These are phyloP conservation scores for Columba guinea DNA, from an alignment of 2,797 vertebrate genomes.

Conservation along the genomic window DNA sequence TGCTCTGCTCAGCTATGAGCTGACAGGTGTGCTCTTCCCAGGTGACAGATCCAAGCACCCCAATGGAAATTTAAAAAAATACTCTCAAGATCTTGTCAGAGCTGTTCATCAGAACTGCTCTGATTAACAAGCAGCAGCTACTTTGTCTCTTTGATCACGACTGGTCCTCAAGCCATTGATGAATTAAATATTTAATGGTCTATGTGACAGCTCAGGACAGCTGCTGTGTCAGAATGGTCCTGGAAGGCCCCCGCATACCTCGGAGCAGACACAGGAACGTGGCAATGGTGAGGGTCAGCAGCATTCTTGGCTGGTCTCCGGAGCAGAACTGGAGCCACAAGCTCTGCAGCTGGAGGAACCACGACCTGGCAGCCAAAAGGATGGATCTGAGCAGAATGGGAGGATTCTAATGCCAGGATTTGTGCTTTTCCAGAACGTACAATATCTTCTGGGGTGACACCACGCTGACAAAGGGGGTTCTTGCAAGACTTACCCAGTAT, in stretches of 20 bases:
- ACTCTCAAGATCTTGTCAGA: conserved; percentile 25
- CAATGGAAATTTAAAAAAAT: neutral
- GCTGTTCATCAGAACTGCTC: neutral
- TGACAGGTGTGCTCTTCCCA: neutral
- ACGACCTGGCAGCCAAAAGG: neutral
- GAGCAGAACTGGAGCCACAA: neutral
- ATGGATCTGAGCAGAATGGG: neutral
- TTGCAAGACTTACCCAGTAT: neutral
- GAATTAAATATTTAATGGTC: conserved; percentile 27
- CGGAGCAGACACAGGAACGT: neutral
- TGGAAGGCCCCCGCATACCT: neutral
- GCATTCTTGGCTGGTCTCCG: neutral
- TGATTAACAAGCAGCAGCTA: conserved; percentile 28
- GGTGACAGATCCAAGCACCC: conserved; percentile 4
- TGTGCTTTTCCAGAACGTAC: neutral
- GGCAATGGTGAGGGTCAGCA: neutral
- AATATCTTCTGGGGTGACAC: neutral
- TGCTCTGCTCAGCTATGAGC: neutral
- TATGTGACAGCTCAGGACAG: conserved; percentile 37
- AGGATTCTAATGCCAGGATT: neutral
- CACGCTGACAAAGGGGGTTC: neutral
- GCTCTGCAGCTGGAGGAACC: neutral
- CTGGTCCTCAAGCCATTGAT: neutral
- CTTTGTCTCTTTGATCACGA: neutral
- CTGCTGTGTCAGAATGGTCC: neutral